These are phyloP conservation scores for Colius striatus DNA, from an alignment of 2,113 vertebrate species.

Conservation along the genomic window DNA sequence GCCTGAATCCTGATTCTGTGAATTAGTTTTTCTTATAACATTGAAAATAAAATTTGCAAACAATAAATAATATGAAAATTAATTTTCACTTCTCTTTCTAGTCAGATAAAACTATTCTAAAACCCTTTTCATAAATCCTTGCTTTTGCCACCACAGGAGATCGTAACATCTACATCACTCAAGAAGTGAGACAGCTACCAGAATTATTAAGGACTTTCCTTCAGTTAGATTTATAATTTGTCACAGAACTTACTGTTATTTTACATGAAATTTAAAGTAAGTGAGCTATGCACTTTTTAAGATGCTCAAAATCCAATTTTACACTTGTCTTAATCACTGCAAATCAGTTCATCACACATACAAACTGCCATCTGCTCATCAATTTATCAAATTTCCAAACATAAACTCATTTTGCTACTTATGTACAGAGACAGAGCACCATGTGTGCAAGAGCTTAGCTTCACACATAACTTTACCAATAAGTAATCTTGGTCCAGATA, in stretches of 20 bases:
- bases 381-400: not conserved
- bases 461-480: not conserved
- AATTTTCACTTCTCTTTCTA: not conserved
- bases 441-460: not conserved
- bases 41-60: not conserved
- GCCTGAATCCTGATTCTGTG: not conserved
- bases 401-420: not conserved
- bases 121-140: not conserved
- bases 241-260: not conserved
- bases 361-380: conserved; percentile 49
- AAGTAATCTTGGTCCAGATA: not conserved
- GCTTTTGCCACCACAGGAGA: not conserved
- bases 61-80: not conserved
- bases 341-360: not conserved
- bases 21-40: not conserved
- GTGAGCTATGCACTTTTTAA: not conserved
- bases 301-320: conserved; percentile 51
- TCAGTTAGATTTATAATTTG: not conserved
- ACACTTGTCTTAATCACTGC: conserved; percentile 56
- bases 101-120: not conserved
- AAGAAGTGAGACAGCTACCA: not conserved
- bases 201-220: not conserved
- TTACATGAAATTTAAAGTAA: not conserved
- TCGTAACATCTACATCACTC: not conserved
- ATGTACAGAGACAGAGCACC: not conserved